A percentile compares a stretch with the other conserved stretches of the same genome.
Conservation (phyloP, 1,140 invertebrate species). For the Lineus longissimus region DNA sequence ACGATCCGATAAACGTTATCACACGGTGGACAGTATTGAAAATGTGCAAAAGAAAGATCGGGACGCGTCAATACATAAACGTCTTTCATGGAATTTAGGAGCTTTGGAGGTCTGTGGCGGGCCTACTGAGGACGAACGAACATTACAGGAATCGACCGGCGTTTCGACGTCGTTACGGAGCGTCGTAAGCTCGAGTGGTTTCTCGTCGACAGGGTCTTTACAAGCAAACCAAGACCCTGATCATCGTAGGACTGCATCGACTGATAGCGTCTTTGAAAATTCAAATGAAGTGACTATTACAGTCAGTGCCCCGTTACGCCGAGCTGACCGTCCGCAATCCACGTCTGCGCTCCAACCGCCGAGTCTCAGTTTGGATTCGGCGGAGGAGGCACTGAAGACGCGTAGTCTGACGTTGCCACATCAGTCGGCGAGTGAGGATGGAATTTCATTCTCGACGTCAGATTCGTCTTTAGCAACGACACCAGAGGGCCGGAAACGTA, state of each 20-base stretch:
- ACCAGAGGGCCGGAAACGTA: conserved; percentile 28
- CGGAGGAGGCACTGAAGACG: background rate
- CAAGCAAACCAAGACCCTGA: conserved; percentile 54
- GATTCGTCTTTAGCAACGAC: conserved; percentile 36
- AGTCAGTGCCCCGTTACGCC: background rate
- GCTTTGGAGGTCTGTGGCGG: conserved; percentile 37
- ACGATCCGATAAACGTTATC: conserved; percentile 60
- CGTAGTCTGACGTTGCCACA: background rate
- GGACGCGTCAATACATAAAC: conserved; percentile 64
- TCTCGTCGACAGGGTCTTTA: conserved; percentile 57
- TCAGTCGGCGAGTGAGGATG: background rate
- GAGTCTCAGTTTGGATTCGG: conserved; percentile 1
- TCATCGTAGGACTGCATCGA: conserved; percentile 26
- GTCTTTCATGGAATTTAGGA: conserved; percentile 65
- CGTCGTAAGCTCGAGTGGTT: conserved; percentile 58
- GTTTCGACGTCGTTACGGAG: conserved; percentile 40
- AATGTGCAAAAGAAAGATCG: conserved; percentile 59
- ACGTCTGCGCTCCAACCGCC: background rate
- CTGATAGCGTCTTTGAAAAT: conserved; percentile 11
- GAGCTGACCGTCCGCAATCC: background rate
- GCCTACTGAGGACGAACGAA: conserved; percentile 26
- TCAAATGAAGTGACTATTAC: background rate
- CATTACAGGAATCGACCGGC: background rate
- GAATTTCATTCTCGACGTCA: background rate
- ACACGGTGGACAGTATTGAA: conserved; percentile 66